Percentiles rank a stretch among this genome's conserved stretches.
These are phyloP conservation scores for Carlito syrichta DNA, from an alignment of 2,113 vertebrate genomes.

Conservation along the genomic window DNA sequence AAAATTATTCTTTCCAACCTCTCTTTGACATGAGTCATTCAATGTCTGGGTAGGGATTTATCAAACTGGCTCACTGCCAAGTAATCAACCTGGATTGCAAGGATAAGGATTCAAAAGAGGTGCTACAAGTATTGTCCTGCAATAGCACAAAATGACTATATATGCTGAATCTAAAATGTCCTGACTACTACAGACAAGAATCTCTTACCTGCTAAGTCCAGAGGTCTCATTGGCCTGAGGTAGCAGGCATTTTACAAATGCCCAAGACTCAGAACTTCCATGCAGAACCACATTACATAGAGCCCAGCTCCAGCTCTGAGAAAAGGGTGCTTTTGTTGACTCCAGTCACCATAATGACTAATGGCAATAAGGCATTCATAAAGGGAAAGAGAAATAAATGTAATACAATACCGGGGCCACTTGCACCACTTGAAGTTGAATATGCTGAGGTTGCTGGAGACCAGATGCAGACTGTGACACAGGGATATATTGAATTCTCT, in stretches of 20 bases:
- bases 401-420: conserved; percentile 89
- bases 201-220: background rate
- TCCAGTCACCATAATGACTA: no score
- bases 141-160: background rate
- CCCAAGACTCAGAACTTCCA: background rate
- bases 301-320: background rate
- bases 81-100: background rate
- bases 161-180: no score
- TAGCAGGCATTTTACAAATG: no score
- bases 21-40: conserved; percentile 28
- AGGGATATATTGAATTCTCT: conserved; percentile 98
- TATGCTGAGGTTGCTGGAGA: conserved; percentile 93
- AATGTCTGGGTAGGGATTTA: background rate
- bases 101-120: background rate
- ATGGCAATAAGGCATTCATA: rapidly evolving
- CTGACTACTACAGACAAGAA: background rate
- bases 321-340: background rate
- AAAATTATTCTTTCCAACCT: conserved; percentile 20
- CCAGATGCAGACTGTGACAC: conserved; percentile 90
- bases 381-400: background rate
- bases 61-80: background rate
- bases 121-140: rapidly evolving
- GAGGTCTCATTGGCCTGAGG: background rate
- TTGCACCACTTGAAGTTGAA: conserved; percentile 97
- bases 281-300: rapidly evolving